Base-by-base conservation (phyloP, 2,888 invertebrate species). In the Leptinotarsa rubiginosa region DNA sequence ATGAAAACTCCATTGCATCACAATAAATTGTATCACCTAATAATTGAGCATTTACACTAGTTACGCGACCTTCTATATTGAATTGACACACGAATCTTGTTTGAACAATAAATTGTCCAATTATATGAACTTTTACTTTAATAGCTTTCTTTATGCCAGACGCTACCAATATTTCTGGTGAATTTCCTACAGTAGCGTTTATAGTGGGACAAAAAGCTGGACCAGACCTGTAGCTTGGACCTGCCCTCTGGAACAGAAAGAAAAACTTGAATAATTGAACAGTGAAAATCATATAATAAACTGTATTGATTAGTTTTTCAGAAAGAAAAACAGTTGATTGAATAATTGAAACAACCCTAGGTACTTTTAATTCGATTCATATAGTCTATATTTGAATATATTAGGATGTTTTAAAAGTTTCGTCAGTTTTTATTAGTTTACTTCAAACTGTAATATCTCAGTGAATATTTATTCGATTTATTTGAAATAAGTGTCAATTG, bases 161-260 rank as follows among this genome's bases (percentile, higher is more conserved):
- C 78, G 98, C 95, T 72, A 98, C 97, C 79, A 98, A 91, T 81
- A 98, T 96, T 90, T 97, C 97, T 79, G 93, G 92, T 70, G 95
- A 95, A 75, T 95, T 95, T 83, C 94, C 94, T 56, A 94, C 94
- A 25, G 96, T 96, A 1, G 95, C 94, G 87, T 97, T 97, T 82
- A 98, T 96, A 75, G 96, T 95, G 49, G 98, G 97, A 88, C 98
- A 98, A 88, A 96, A 97, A 41, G 94, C 94, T 67, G 98, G 97
- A 15, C 98, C 98, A 73, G 96, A 97, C 78, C 97, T 92, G 88
- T 96, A 97, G 86, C 97, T 97, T 66, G 97, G 97, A 49, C 97
- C 97, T 84, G 95, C 93, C 85, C 97, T 92, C 92, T 93, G 88
- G 62, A 86, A 86, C 47, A 67, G 22, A 74, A 70, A 72, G 18